Conservation (phyloP, 2,797 vertebrate species). For the Sorex maritimensis region DNA sequence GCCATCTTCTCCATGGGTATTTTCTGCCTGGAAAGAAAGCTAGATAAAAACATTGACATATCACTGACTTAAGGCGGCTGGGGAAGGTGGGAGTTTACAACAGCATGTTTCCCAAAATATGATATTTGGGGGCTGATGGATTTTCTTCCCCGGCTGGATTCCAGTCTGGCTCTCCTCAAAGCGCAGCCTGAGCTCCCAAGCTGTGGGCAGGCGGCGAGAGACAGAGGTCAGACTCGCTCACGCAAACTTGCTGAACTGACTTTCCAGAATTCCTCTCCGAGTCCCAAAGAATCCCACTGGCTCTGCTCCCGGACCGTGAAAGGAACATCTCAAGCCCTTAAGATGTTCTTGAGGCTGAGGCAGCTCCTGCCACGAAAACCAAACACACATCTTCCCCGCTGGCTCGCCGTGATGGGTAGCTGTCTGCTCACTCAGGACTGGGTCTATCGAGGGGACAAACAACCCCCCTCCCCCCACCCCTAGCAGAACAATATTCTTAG, state of each 20-base stretch:
- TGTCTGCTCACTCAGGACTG: constrained; percentile 84
- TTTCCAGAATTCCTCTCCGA: constrained; percentile 88
- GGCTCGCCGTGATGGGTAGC: constrained; percentile 79
- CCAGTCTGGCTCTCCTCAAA: constrained; percentile 72
- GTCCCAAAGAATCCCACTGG: constrained; percentile 90
- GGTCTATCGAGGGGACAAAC: constrained; percentile 86
- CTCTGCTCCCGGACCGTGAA: constrained; percentile 89
- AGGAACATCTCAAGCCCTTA: constrained; percentile 83
- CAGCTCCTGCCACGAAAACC: constrained; percentile 86
- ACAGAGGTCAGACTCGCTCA: constrained; percentile 83
- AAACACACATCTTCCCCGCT: constrained; percentile 87
- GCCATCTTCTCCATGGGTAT: constrained; percentile 60
- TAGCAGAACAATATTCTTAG: constrained; percentile 89
- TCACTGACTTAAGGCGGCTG: constrained; percentile 40
- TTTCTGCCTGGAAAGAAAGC: constrained; percentile 77
- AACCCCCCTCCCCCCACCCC: constrained; percentile 61
- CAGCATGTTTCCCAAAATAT: constrained; percentile 80
- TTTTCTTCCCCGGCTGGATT: constrained; percentile 70
- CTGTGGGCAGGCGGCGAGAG: constrained; percentile 75
- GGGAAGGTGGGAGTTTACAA: constrained; percentile 53
- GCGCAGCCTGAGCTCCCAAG: constrained; percentile 84
- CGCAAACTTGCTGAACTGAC: constrained; percentile 89
- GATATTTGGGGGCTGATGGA: constrained; percentile 79
- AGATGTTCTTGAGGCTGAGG: constrained; percentile 76
- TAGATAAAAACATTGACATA: constrained; percentile 73